Conservation (phyloP, 2,113 vertebrate genomes). For the Semicossyphus pulcher region DNA sequence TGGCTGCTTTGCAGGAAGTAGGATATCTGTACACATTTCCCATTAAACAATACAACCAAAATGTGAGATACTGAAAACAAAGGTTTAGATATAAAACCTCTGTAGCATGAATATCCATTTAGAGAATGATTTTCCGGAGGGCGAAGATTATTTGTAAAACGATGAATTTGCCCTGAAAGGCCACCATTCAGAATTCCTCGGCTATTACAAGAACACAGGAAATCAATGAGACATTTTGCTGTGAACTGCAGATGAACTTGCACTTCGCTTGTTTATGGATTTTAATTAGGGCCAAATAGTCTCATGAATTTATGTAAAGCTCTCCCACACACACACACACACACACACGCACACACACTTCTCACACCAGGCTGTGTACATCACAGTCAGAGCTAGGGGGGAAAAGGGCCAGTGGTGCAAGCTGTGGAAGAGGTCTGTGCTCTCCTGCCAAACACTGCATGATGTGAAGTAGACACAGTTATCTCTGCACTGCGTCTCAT, state of each 20-base stretch:
- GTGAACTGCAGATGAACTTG: slow-evolving; percentile 75
- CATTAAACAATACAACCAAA: neutral
- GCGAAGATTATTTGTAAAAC: slow-evolving; percentile 36
- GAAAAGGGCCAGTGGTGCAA: slow-evolving; percentile 34
- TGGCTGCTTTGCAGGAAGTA: neutral
- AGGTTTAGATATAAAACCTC: neutral
- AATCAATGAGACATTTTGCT: slow-evolving; percentile 73
- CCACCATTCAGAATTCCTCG: slow-evolving; percentile 37
- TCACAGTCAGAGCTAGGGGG: slow-evolving; percentile 36
- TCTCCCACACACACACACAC: neutral
- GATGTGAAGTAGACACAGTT: slow-evolving; percentile 50
- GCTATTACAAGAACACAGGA: slow-evolving; percentile 52
- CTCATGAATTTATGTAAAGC: slow-evolving; percentile 73
- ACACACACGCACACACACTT: neutral
- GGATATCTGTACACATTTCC: neutral
- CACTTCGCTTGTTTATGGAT: slow-evolving; percentile 65
- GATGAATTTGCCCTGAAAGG: slow-evolving; percentile 34
- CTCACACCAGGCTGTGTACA: slow-evolving; percentile 28
- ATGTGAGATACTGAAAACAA: neutral
- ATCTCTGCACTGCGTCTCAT: slow-evolving; percentile 61
- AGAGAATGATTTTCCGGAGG: slow-evolving; percentile 15
- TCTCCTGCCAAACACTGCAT: slow-evolving; percentile 51
- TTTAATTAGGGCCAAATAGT: slow-evolving; percentile 72
- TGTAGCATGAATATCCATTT: slow-evolving; percentile 10
- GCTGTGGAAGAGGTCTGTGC: slow-evolving; percentile 51